Conservation (phyloP, 92 coral and sea anemone species). For the Parazoanthus atlanticus region DNA sequence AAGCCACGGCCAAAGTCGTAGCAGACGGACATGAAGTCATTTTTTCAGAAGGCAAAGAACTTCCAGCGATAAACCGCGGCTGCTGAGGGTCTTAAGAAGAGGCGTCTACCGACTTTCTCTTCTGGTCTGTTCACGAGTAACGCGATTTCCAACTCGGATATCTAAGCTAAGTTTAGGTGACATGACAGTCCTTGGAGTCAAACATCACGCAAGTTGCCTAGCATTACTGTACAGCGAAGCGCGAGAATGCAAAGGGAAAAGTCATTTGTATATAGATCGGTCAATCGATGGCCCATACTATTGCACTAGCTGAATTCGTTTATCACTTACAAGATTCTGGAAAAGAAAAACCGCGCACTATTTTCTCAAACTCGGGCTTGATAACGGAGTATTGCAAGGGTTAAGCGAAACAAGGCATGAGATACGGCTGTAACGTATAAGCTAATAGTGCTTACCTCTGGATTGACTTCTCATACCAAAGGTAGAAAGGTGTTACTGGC, state of each 20-base stretch:
- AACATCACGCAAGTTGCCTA: background rate
- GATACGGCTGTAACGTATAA: background rate
- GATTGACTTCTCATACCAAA: background rate
- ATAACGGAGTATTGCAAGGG: background rate
- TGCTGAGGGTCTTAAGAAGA: background rate
- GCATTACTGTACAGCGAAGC: background rate
- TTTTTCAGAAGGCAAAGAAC: background rate
- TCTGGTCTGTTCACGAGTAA: no score
- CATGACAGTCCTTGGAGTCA: background rate
- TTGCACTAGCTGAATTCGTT: no score
- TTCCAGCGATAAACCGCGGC: background rate
- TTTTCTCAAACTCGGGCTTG: background rate
- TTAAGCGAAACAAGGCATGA: background rate
- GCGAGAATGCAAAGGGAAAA: background rate
- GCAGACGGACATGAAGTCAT: background rate
- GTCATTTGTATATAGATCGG: background rate
- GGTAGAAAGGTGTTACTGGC: background rate
- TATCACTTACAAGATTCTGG: background rate
- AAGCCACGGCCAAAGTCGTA: background rate
- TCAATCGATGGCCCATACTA: no score
- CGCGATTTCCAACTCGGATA: background rate
- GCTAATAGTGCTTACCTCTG: background rate
- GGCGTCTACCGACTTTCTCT: background rate
- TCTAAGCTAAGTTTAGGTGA: background rate
- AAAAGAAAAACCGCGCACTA: background rate